These are phyloP conservation scores for Origma solitaria DNA, from an alignment of 2,113 vertebrate species.

Conservation along the genomic window DNA sequence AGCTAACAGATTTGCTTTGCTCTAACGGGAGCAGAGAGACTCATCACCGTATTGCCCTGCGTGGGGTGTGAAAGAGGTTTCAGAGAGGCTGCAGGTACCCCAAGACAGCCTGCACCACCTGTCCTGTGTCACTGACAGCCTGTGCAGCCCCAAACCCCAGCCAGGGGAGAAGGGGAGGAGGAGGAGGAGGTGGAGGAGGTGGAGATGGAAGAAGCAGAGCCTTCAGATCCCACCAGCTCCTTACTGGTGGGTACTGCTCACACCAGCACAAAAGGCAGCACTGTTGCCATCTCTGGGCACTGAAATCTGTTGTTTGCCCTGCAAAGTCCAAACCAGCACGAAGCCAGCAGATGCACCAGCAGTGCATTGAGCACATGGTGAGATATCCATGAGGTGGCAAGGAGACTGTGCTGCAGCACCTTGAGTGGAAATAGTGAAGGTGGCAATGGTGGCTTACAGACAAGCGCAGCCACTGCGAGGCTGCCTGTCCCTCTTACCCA, in stretches of 20 bases:
- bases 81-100: not conserved
- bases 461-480: not conserved
- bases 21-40: not conserved
- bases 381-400: not conserved
- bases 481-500: not conserved
- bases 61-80: accelerated
- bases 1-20: not conserved
- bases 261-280: accelerated
- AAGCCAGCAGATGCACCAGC: not conserved
- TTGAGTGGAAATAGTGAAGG: not conserved
- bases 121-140: not conserved
- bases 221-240: not conserved
- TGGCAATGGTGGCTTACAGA: not conserved
- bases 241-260: not conserved
- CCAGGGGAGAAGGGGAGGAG: not conserved
- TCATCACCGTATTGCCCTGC: not conserved
- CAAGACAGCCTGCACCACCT: not conserved
- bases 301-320: not conserved
- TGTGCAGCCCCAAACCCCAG: not conserved
- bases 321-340: not conserved
- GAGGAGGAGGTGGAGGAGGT: not conserved
- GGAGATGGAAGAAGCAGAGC: not conserved
- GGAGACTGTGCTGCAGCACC: not conserved
- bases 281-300: not conserved
- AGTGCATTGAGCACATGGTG: accelerated